phyloP scores from a whole-genome alignment of 1,140 invertebrate species.

The Delia radicum region DNA sequence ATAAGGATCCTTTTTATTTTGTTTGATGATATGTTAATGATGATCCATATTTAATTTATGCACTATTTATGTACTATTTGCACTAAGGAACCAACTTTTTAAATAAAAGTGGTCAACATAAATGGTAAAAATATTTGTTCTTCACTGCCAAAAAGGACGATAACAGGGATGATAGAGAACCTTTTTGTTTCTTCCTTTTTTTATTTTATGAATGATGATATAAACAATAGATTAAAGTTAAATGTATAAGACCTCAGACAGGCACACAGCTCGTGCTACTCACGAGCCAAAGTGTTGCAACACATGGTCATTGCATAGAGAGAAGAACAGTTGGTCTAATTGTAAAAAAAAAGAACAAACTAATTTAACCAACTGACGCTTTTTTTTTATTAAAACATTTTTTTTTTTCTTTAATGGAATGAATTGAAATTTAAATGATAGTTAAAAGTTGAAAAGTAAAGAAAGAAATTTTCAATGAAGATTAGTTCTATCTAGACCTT shows the following conservation, averaged over 20 bases:
- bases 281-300: background rate
- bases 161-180: background rate
- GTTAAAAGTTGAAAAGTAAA: background rate
- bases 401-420: background rate
- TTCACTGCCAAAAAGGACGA: background rate
- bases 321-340: constrained; percentile 29
- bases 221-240: constrained; percentile 8
- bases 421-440: background rate
- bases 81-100: background rate
- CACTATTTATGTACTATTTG: constrained; percentile 8
- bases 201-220: background rate
- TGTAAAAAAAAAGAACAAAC: background rate
- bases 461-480: background rate
- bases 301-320: constrained; percentile 18
- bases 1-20: no score
- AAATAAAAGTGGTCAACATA: background rate
- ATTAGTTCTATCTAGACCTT: background rate
- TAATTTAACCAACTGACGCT: background rate
- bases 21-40: constrained; percentile 31
- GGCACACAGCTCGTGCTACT: background rate
- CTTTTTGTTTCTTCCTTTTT: no score
- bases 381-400: background rate
- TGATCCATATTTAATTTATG: constrained; percentile 29
- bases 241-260: background rate
- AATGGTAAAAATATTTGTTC: background rate